Percentiles rank a stretch among this genome's conserved stretches.
Evolutionary conservation across 2,888 invertebrate genomes (phyloP).

Genomic region (Heteromurus nitidus): DNA sequence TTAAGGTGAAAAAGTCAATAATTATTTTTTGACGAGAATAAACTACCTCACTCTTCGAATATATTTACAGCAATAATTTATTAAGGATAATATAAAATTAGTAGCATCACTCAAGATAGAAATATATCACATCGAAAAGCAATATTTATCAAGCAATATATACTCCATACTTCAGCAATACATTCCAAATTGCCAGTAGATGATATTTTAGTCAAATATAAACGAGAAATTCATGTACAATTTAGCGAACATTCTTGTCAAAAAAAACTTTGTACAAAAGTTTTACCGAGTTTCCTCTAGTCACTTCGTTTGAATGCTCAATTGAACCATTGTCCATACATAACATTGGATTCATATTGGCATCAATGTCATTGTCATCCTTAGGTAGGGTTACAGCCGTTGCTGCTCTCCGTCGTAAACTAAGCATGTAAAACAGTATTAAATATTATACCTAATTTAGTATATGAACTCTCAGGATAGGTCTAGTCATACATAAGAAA

Average conservation of each 20-base stretch:
- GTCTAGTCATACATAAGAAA: not conserved
- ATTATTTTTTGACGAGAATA: slow-evolving; percentile 10
- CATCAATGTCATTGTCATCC: slow-evolving; percentile 57
- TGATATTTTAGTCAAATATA: slow-evolving; percentile 8
- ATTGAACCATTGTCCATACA: slow-evolving; percentile 2
- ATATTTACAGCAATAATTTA: slow-evolving; percentile 3
- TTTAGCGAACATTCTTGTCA: slow-evolving; percentile 17
- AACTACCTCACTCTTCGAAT: slow-evolving; percentile 25
- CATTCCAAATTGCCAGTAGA: slow-evolving; percentile 51
- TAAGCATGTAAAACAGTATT: no score
- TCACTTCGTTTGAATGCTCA: slow-evolving; percentile 41
- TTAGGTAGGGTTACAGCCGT: slow-evolving; percentile 40
- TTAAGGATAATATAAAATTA: not conserved
- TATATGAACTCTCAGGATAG: not conserved
- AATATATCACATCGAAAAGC: not conserved
- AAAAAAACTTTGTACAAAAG: slow-evolving; percentile 4
- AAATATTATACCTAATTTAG: not conserved
- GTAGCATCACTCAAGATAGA: slow-evolving; percentile 16
- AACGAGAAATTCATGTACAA: not conserved
- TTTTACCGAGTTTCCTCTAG: slow-evolving; percentile 54
- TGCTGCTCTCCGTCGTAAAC: no score
- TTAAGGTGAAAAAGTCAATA: not conserved
- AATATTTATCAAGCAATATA: slow-evolving; percentile 1
- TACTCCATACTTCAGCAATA: slow-evolving; percentile 48
- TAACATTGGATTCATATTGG: slow-evolving; percentile 27